phyloP scores from a whole-genome alignment of 92 coral and sea anemone genomes.

The Epizoanthus scotinus region DNA sequence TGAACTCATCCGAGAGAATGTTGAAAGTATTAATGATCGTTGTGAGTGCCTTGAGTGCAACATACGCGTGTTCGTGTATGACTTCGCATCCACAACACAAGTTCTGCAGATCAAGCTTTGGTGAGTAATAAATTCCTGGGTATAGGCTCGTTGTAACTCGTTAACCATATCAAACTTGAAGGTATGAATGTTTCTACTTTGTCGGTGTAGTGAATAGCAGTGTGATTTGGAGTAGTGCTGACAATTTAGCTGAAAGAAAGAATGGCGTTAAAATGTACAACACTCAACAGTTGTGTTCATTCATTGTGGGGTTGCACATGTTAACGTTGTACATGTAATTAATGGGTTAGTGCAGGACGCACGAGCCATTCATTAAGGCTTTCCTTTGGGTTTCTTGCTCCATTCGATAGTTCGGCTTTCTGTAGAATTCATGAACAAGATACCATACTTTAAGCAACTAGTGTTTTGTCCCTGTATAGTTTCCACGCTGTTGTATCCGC shows the following conservation, averaged over 20 bases:
- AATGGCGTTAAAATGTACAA: background rate
- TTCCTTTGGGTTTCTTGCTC: constrained; percentile 12
- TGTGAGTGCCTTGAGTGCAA: background rate
- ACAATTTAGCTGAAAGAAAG: background rate
- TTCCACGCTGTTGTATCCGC: background rate
- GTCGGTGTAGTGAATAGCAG: no score
- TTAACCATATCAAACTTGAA: no score
- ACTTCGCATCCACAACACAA: constrained; percentile 90
- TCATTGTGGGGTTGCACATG: background rate
- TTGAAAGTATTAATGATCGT: constrained; percentile 9
- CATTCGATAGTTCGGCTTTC: background rate
- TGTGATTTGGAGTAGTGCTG: no score
- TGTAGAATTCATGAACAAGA: constrained; percentile 13
- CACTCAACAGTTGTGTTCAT: background rate
- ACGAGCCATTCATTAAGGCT: background rate
- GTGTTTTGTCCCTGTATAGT: background rate
- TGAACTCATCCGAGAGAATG: constrained; percentile 2
- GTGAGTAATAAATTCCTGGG: constrained; percentile 52
- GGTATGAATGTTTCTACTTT: no score
- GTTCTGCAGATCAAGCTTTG: constrained; percentile 90
- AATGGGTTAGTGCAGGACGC: background rate
- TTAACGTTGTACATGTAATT: background rate
- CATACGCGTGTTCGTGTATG: constrained; percentile 79
- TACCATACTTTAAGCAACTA: background rate
- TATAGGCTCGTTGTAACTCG: no score